phyloP scores from a whole-genome alignment of 2,113 vertebrate genomes.

The Bubo scandiacus region DNA sequence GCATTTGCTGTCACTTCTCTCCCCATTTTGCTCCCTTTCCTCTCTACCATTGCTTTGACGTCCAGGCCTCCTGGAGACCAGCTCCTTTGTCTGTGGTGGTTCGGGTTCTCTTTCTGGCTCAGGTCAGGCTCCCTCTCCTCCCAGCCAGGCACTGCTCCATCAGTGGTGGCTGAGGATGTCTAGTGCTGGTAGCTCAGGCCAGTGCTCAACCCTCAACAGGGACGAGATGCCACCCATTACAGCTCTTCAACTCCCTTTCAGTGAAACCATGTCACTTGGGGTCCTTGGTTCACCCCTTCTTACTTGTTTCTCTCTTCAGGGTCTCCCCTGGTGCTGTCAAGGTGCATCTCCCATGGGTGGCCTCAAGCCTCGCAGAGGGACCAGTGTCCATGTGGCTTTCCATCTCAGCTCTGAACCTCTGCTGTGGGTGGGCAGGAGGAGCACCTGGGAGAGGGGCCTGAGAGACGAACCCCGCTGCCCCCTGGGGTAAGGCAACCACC shows the following conservation, averaged over 20 bases:
- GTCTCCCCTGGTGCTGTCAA: not conserved
- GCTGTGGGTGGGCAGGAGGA: not conserved
- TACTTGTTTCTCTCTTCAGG: not conserved
- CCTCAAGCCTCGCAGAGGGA: not conserved
- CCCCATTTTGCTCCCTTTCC: not conserved
- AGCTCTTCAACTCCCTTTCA: not conserved
- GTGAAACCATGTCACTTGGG: not conserved
- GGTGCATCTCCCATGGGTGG: not conserved
- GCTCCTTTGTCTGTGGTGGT: fast-evolving
- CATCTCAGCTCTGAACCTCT: not conserved
- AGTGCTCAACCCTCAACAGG: not conserved
- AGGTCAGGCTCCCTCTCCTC: fast-evolving
- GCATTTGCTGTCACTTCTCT: not conserved
- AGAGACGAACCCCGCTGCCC: not conserved
- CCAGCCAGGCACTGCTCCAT: not conserved
- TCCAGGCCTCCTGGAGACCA: not conserved
- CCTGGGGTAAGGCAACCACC: fast-evolving
- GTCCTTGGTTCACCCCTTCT: not conserved
- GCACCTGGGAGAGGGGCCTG: no score
- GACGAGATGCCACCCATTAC: fast-evolving
- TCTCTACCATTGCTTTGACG: fast-evolving
- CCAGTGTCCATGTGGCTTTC: not conserved
- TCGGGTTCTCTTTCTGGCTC: not conserved
- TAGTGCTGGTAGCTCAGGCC: not conserved
- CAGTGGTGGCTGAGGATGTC: not conserved